phyloP scores from a whole-genome alignment of 1,140 invertebrate genomes.

The Carposina sasakii region DNA sequence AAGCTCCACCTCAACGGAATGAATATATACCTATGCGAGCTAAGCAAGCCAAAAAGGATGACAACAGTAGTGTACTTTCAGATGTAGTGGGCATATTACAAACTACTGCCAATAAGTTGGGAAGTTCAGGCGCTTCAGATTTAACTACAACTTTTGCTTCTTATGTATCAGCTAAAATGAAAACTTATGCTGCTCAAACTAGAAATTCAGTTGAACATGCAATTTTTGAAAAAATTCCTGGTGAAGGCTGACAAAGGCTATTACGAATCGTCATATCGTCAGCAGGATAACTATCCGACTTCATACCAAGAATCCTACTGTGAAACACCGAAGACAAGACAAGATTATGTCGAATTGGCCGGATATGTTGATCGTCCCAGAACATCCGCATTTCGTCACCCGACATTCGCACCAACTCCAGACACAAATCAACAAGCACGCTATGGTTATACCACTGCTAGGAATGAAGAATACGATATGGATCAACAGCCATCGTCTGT shows the following conservation, averaged over 20 bases:
- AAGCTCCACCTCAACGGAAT: too few species aligned
- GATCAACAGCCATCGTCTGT: too few species aligned
- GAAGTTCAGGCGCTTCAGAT: conserved; percentile 5
- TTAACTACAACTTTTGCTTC: conserved; percentile 13
- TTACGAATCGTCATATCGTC: conserved; percentile 11
- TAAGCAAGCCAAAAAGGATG: too few species aligned
- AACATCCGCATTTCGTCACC: too few species aligned
- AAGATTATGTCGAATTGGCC: too few species aligned
- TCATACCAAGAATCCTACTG: too few species aligned
- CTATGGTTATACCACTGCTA: conserved; percentile 12
- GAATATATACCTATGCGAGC: too few species aligned
- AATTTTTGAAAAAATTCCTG: conserved; percentile 15
- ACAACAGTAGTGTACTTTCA: conserved; percentile 12
- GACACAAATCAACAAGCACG: too few species aligned
- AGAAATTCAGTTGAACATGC: conserved; percentile 14
- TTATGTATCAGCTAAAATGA: conserved; percentile 15
- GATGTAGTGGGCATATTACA: conserved; percentile 14
- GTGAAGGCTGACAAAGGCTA: conserved; percentile 14
- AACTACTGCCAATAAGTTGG: conserved; percentile 12
- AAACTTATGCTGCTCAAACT: conserved; percentile 9
- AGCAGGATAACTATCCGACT: too few species aligned
- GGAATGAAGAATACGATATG: too few species aligned
- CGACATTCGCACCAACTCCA: too few species aligned
- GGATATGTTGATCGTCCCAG: conserved; percentile 5
- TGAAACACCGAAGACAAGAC: too few species aligned